These are phyloP conservation scores for Oryctes rhinoceros DNA, from an alignment of 1,140 invertebrate species.

Conservation along the genomic window DNA sequence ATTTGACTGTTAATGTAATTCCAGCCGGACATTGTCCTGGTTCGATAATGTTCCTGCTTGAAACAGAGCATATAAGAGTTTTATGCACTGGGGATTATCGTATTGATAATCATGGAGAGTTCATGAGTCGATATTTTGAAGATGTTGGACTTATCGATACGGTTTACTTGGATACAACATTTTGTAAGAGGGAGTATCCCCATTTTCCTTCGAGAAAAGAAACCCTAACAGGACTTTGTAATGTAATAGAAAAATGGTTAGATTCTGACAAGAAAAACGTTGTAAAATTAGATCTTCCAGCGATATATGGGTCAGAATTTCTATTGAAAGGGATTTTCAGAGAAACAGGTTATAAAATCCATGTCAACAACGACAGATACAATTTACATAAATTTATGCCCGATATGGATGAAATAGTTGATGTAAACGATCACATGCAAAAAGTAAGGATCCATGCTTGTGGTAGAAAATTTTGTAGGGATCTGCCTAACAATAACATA, in stretches of 20 bases:
- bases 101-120: slow-evolving; percentile 64
- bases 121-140: slow-evolving; percentile 67
- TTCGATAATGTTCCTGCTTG: slow-evolving; percentile 78
- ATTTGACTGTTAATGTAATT: slow-evolving; percentile 67
- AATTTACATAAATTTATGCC: slow-evolving; percentile 60
- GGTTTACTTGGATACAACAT: slow-evolving; percentile 78
- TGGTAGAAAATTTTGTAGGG: slow-evolving; percentile 51
- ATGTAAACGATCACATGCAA: slow-evolving; percentile 46
- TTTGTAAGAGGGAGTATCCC: slow-evolving; percentile 64
- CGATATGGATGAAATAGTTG: slow-evolving; percentile 61
- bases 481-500: background rate
- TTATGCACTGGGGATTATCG: slow-evolving; percentile 79
- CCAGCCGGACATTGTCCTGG: slow-evolving; percentile 77
- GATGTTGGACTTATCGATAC: slow-evolving; percentile 66
- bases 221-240: slow-evolving; percentile 63
- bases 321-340: slow-evolving; percentile 67
- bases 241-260: slow-evolving; percentile 67
- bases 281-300: slow-evolving; percentile 65
- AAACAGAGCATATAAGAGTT: slow-evolving; percentile 61
- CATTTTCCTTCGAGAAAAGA: slow-evolving; percentile 69
- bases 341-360: slow-evolving; percentile 64
- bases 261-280: slow-evolving; percentile 60
- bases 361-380: slow-evolving; percentile 61
- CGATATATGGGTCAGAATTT: slow-evolving; percentile 69
- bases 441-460: slow-evolving; percentile 60